phyloP scores from a whole-genome alignment of 1,140 invertebrate genomes.

The Bombus ignitus region DNA sequence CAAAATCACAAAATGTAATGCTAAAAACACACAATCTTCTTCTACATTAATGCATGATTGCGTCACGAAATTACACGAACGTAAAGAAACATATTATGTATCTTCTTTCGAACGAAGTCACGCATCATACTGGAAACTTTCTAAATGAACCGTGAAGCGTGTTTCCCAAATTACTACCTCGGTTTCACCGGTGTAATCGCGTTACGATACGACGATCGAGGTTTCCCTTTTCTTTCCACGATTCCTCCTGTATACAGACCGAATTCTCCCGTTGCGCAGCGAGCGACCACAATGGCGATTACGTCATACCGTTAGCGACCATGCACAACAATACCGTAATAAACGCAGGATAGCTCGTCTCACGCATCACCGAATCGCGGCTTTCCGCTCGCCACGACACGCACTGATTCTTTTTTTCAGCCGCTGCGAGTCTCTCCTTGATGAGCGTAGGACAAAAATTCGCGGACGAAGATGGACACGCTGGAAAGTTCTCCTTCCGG shows the following conservation, averaged over 20 bases:
- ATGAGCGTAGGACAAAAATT: neutral
- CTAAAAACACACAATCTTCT: neutral
- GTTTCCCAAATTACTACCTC: neutral
- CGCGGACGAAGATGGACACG: slow-evolving; percentile 27
- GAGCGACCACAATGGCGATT: slow-evolving; percentile 45
- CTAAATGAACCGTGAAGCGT: neutral
- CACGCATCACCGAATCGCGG: slow-evolving; percentile 49
- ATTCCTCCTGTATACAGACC: neutral
- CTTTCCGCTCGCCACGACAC: slow-evolving; percentile 47
- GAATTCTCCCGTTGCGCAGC: slow-evolving; percentile 5
- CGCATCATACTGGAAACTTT: slow-evolving; percentile 2
- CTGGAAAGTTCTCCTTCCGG: slow-evolving; percentile 45
- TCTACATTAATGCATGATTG: neutral
- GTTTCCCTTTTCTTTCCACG: slow-evolving; percentile 29
- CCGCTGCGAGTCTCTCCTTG: neutral
- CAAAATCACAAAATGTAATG: neutral
- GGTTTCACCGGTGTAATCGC: slow-evolving; percentile 8
- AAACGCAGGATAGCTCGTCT: slow-evolving; percentile 36
- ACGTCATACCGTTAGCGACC: slow-evolving; percentile 61
- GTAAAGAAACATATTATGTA: neutral
- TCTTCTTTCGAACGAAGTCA: neutral
- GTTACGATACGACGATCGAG: slow-evolving; percentile 8
- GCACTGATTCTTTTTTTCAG: slow-evolving; percentile 38
- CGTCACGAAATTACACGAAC: neutral
- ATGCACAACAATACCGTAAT: slow-evolving; percentile 53